These are phyloP conservation scores for Myanophis thanlyinensis DNA, from an alignment of 2,113 vertebrate species.

Conservation along the genomic window DNA sequence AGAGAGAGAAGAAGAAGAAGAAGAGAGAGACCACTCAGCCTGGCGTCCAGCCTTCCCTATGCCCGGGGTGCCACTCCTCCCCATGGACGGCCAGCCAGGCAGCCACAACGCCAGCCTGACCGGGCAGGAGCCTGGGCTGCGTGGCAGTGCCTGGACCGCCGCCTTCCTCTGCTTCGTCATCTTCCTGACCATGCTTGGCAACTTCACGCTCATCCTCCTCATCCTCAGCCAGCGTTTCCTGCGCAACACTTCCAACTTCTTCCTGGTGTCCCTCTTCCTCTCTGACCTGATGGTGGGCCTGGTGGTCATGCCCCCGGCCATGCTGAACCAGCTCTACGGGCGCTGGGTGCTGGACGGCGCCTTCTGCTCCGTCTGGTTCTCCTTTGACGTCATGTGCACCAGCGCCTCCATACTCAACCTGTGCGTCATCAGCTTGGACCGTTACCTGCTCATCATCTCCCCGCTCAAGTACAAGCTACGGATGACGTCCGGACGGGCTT, in stretches of 20 bases:
- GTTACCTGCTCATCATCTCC: constrained; percentile 95
- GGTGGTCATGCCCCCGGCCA: constrained; percentile 97
- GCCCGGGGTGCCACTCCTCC: background rate
- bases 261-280: constrained; percentile 94
- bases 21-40: constrained; percentile 26
- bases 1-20: constrained; percentile 18
- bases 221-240: constrained; percentile 89
- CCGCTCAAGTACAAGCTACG: constrained; percentile 92
- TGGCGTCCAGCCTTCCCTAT: fast-evolving
- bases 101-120: constrained; percentile 37
- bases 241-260: constrained; percentile 95
- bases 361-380: constrained; percentile 91
- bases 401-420: constrained; percentile 98
- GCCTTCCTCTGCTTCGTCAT: constrained; percentile 87
- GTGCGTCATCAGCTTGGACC: constrained; percentile 94
- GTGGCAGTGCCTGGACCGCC: constrained; percentile 79
- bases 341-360: constrained; percentile 84
- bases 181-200: constrained; percentile 82
- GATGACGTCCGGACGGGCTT: constrained; percentile 86
- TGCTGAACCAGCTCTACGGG: constrained; percentile 91
- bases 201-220: constrained; percentile 85
- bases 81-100: constrained; percentile 45
- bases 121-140: constrained; percentile 42
- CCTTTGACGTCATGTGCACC: constrained; percentile 98
- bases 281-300: constrained; percentile 96